Base-by-base conservation (phyloP, 30 jellyfish, hydroid and myxozoan genomes). In the Calvadosia cruxmelitensis region DNA sequence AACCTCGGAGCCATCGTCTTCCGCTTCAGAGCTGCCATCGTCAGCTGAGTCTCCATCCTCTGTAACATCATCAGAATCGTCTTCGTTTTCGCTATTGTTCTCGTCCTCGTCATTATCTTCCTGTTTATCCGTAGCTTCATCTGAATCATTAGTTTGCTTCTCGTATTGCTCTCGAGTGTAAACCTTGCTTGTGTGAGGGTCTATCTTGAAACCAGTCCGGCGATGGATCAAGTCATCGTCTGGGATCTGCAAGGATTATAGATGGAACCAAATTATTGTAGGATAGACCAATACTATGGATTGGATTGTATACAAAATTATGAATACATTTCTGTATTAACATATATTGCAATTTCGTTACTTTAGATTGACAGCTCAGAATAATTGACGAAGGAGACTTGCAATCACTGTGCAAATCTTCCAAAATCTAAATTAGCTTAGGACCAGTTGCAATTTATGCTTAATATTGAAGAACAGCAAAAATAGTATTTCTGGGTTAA, bases 131-230 rank as follows among this genome's bases (percentile, higher is more conserved):
- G 24, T 35, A 29, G 57, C 79, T 12, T 26, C 51, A 20, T 53
- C 20, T 5, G 57, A 42, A 5, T 42, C 15, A 20, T 42, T 42
- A 5, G 10, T 42, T 20, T 42, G 57, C 20, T 42, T 20, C 10
- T 42, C 67, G 62, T 79, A 80, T 29, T 63, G 67, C 23, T 80
- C 86, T 66, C 71, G 80, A 27, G 86, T 69, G 73, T 86, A 86
- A 28, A 77, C 25, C 30, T 74, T 80, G 63, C 71, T 74, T 33
- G 96, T 87, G 64, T 77, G 31, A 2, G 96, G 96, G 33, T 87
- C 96, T 33, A 79, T 78, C 53, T 78, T 74, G 53, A 79, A 74
- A 29, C 94, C 94, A 7, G 29, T 48, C 27, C 83, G 63, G 3
- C 96, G 67, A 7, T 36, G 69, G 27, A 49, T 35, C 72, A 80